Conservation (phyloP, 1,140 invertebrate genomes). For the Camponotus floridanus region DNA sequence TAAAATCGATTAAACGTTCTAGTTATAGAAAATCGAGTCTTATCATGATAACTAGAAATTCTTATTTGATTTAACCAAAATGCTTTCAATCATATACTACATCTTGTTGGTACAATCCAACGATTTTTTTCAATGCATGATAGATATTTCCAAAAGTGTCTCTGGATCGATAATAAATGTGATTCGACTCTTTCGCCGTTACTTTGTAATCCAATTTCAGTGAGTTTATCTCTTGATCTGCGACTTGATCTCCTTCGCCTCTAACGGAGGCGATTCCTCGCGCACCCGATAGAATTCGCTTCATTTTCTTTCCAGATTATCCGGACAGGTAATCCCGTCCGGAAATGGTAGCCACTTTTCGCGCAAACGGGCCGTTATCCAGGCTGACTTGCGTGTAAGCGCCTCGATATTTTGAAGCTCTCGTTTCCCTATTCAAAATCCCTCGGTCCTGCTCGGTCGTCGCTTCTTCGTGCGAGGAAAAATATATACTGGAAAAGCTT, state of each 20-base stretch:
- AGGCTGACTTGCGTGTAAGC: conserved; percentile 57
- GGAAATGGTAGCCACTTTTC: conserved; percentile 71
- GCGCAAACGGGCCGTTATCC: conserved; percentile 66
- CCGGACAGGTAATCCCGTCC: conserved; percentile 29
- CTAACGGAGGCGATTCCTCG: neutral
- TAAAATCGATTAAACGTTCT: no score
- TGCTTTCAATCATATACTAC: no score
- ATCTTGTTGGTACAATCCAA: no score
- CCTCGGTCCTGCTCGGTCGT: neutral
- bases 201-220: neutral
- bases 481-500: no score
- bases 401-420: conserved; percentile 60
- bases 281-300: conserved; percentile 27
- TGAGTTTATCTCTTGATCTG: neutral
- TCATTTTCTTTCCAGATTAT: conserved; percentile 69
- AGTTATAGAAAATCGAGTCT: no score
- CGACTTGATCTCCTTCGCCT: neutral
- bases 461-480: neutral
- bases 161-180: neutral
- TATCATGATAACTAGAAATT: no score
- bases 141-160: no score
- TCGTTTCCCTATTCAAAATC: conserved; percentile 53
- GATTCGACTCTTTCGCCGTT: neutral
- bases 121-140: no score
- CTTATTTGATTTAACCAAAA: no score